Percentiles rank a stretch among this genome's conserved stretches.
These are phyloP conservation scores for Tapirus indicus DNA, from an alignment of 2,797 vertebrate species.

Conservation along the genomic window DNA sequence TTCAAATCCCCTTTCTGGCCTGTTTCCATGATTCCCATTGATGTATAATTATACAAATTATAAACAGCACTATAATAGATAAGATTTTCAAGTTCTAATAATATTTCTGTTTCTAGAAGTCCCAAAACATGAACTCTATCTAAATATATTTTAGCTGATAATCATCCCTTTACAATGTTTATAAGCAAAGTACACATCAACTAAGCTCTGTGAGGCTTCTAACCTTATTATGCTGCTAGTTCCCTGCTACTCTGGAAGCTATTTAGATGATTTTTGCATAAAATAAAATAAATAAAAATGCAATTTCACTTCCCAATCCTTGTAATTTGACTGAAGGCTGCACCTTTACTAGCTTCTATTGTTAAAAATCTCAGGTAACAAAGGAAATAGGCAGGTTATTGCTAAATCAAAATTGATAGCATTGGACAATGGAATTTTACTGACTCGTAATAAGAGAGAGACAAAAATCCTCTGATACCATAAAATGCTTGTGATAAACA, in stretches of 20 bases:
- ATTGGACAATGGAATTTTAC: constrained; percentile 56
- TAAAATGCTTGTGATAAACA: constrained; percentile 43
- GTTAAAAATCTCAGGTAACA: constrained; percentile 7
- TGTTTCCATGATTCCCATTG: not conserved
- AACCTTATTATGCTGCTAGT: not conserved
- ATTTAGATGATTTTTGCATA: constrained; percentile 40
- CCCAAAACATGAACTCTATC: not conserved
- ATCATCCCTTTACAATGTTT: constrained; percentile 51
- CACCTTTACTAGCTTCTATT: not conserved
- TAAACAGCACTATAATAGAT: not conserved
- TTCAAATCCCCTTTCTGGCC: not conserved
- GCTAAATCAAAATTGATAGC: constrained; percentile 70
- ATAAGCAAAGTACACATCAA: constrained; percentile 59
- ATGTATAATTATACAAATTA: not conserved
- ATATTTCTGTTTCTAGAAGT: not conserved
- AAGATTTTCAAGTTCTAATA: not conserved
- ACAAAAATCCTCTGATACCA: not conserved
- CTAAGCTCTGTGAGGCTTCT: not conserved
- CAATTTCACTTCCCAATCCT: not conserved
- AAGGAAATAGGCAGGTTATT: not conserved
- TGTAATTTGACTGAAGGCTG: not conserved
- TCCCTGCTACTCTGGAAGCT: constrained; percentile 1
- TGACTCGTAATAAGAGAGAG: constrained; percentile 1
- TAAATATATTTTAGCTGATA: constrained; percentile 67
- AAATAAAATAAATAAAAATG: constrained; percentile 41